Base-by-base conservation (phyloP, 2,888 invertebrate genomes). In the Exocentrus adspersus region DNA sequence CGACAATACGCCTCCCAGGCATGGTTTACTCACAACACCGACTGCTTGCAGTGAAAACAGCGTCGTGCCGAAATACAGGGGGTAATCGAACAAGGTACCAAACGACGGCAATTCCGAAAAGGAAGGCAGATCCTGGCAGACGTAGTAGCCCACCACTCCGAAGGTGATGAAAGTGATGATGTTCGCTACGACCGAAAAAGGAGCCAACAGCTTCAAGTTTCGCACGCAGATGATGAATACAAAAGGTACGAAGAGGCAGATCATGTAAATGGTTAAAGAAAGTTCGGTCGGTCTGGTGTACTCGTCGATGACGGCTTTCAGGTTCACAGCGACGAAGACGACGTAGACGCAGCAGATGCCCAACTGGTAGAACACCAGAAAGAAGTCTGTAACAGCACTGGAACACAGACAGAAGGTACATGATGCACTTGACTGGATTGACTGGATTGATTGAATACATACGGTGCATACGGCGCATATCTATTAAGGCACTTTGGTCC, bases 1-100 rank as follows among this genome's bases (percentile, higher is more conserved):
- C n/a, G n/a, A n/a, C n/a, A n/a, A 45, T 45, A 12, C 14, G 14
- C 6, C 6, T 41, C 5, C 41, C 14, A 12, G 12, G 1, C n/a
- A n/a, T n/a, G n/a, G n/a, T n/a, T n/a, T 70, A 86, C 90, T 87
- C 81, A 94, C 93, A 82, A 93, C 92, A 54, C 93, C 93, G 72
- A 98, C 97, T 57, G 97, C 97, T 86, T 98, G 98, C 75, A 98
- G 88, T 0, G 98, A 95, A 81, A 97, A 98, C 51, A 98, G 86
- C 0, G 96, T 97, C 0, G 97, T 98, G 41, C 98, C 97, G 80
- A 98, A 97, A 85, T 94, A 98, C 1, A 98, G 86, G 0, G 98
- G 98, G 76, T 95, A 91, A 58, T 89, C 87, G 28, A 85, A 82
- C 1, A 90, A 78, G 6, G 87, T 83, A 0, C 92, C 93, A 52